phyloP scores from a whole-genome alignment of 2,888 invertebrate species.

The Imbricaverruca yamaguchii region DNA sequence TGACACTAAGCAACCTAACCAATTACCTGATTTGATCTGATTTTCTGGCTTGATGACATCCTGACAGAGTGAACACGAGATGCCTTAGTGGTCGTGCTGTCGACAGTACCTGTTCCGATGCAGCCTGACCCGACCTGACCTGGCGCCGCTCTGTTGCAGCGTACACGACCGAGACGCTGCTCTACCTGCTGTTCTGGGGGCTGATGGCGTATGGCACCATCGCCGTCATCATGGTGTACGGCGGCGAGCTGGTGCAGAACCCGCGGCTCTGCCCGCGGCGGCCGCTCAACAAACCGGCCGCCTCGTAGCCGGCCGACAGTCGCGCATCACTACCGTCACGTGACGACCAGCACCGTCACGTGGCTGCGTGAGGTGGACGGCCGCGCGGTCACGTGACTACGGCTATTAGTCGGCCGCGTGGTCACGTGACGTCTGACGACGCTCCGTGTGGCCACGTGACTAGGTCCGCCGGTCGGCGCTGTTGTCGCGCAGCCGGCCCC shows the following conservation, averaged over 20 bases:
- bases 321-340: neutral
- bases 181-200: conserved; percentile 89
- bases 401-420: neutral
- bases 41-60: too few species aligned
- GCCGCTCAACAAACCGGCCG: neutral
- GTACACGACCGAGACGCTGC: conserved; percentile 69
- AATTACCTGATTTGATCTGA: too few species aligned
- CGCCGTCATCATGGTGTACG: conserved; percentile 74
- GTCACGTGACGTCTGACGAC: neutral
- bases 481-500: too few species aligned
- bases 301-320: neutral
- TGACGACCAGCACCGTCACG: too few species aligned
- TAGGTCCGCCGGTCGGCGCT: too few species aligned
- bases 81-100: too few species aligned
- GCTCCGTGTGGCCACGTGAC: neutral
- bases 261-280: conserved; percentile 46
- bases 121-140: neutral
- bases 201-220: conserved; percentile 72
- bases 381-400: neutral
- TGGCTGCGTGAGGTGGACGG: too few species aligned
- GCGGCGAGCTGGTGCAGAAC: conserved; percentile 89
- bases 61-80: too few species aligned
- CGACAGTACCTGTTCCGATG: too few species aligned
- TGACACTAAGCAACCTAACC: too few species aligned
- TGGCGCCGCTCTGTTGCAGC: conserved; percentile 43